Base-by-base conservation (phyloP, 1,140 invertebrate genomes). In the Limonius californicus region DNA sequence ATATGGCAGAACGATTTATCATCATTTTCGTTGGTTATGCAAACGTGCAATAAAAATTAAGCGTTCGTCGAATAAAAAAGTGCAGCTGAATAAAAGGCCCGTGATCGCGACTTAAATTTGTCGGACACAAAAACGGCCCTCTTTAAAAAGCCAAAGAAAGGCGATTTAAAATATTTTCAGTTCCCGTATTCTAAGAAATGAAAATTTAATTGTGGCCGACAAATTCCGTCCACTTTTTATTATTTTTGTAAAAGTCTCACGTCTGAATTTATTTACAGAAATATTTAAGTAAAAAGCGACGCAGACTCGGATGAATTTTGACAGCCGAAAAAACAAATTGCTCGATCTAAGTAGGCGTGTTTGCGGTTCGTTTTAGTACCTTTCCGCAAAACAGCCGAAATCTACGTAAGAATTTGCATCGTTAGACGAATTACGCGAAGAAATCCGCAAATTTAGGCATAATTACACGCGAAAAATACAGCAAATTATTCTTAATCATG, bases 191-290 rank as follows among this genome's bases (percentile, higher is more conserved):
- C 63, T 61, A 35, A 60, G 63, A 64, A 64, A 64, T 54, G 35
- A 64, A 64, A 64, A 64, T 64, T 64, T 64, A 64, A 64, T 64
- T 64, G 58, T 61, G 23, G 2, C 42, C 53, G 53, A 19, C 53
- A 32, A 39, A 64, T 54, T 61, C 21, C 59, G 58, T 27, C 63
- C 14, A 57, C 58, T 63, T 63, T 63, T 63, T 63, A 42, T 54
- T 20, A 63, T 59, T 63, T 63, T 54, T 54, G 62, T 63, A 63
- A 63, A 63, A 63, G 23, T 32, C 4, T 63, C 55, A 63, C 55
- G 62, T 63, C 39, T 14, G 60, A 18, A 61, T 61, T 54, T 35
- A 54, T 54, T 62, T 57, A 23, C 11, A 19, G 39, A 62, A 50
- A 62, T 57, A 62, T 62, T 62, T 57, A 50, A 14, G 54, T 32